A percentile compares a stretch with the other conserved stretches of the same genome.
Evolutionary conservation across 2,113 vertebrate genomes (phyloP).

Genomic region (Amphiprion ocellaris): DNA sequence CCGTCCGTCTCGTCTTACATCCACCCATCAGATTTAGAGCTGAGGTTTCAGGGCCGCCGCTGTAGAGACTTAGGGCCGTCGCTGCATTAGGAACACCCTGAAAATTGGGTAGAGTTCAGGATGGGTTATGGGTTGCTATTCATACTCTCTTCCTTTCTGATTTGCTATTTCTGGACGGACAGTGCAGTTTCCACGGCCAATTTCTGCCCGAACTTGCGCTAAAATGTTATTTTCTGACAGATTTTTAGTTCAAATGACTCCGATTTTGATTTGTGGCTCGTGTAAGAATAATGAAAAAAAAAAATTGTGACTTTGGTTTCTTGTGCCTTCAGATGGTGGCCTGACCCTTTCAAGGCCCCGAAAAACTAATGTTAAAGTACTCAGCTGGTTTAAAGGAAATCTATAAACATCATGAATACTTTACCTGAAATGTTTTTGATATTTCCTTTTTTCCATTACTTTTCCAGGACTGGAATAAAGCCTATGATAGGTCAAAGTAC

Average conservation of each 20-base stretch:
- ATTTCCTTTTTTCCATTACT: constrained; percentile 12
- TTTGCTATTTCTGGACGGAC: constrained; percentile 55
- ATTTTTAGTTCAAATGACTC: constrained; percentile 16
- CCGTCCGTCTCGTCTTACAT: constrained; percentile 79
- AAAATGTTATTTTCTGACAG: constrained; percentile 32
- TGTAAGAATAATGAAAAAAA: constrained; percentile 22
- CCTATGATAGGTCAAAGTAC: not conserved
- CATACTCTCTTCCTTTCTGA: constrained; percentile 44
- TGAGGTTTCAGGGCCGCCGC: constrained; percentile 70
- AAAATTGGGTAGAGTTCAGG: constrained; percentile 56
- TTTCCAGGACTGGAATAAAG: constrained; percentile 20
- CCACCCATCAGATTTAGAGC: constrained; percentile 82
- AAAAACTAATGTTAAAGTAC: constrained; percentile 17
- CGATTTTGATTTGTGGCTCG: constrained; percentile 29
- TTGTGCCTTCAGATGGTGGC: constrained; percentile 1
- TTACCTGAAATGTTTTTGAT: constrained; percentile 26
- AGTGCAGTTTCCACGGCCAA: constrained; percentile 23
- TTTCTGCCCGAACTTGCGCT: constrained; percentile 12
- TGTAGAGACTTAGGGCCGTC: constrained; percentile 47
- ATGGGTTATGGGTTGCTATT: constrained; percentile 52
- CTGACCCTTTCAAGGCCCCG: not conserved
- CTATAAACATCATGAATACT: constrained; percentile 13
- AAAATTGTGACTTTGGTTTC: constrained; percentile 22
- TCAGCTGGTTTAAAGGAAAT: constrained; percentile 17
- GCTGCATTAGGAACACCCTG: constrained; percentile 63